A percentile compares a stretch with the other conserved stretches of the same genome.
Evolutionary conservation across 2,113 vertebrate genomes (phyloP).

Genomic region (Gila orcuttii): DNA sequence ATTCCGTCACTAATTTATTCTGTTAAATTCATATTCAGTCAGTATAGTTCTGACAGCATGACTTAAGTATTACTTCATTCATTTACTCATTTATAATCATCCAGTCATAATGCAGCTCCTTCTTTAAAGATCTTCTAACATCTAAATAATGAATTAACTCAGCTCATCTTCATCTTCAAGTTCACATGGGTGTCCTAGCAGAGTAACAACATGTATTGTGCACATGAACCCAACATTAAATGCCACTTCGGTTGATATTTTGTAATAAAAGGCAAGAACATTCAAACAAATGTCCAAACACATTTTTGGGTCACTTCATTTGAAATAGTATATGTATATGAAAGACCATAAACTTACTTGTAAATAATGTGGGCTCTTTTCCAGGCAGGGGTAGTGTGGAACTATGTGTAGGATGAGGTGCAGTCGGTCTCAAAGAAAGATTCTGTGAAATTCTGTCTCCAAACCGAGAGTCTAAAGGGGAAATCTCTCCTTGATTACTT

Average conservation of each 20-base stretch:
- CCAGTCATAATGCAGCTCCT: background rate
- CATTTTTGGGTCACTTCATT: background rate
- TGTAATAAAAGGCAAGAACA: background rate
- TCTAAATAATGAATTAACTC: background rate
- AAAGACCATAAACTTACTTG: slow-evolving; percentile 67
- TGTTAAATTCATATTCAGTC: too few species aligned
- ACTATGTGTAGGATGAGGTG: slow-evolving; percentile 41
- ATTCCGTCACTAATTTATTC: too few species aligned
- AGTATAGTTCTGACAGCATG: too few species aligned
- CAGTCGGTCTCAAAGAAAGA: slow-evolving; percentile 58
- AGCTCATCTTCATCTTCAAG: background rate
- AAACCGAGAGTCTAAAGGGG: slow-evolving; percentile 59
- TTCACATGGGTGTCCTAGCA: background rate
- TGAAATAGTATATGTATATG: background rate
- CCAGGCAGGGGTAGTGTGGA: slow-evolving; percentile 51
- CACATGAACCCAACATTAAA: background rate
- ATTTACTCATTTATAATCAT: background rate
- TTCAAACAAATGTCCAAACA: background rate
- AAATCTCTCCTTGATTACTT: slow-evolving; percentile 33
- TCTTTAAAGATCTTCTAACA: background rate
- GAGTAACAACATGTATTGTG: background rate
- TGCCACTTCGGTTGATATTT: background rate
- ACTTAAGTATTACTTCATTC: background rate
- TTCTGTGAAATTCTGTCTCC: slow-evolving; percentile 51
- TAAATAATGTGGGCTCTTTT: slow-evolving; percentile 45